Evolutionary conservation across 2,113 vertebrate species (phyloP).

Genomic region (Tricholaema leucomelas): DNA sequence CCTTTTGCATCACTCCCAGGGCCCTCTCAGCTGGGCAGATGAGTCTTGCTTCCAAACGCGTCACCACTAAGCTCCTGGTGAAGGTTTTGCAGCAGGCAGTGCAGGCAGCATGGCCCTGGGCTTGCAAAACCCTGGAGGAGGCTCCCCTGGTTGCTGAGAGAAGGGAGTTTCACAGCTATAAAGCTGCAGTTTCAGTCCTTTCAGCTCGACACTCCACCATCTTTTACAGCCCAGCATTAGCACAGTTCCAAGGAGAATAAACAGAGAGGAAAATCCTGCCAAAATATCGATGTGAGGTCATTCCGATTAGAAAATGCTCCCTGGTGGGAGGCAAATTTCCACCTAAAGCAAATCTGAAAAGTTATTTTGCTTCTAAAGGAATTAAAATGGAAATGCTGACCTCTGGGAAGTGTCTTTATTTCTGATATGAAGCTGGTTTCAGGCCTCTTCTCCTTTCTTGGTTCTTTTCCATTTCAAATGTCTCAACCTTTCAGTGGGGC

Average conservation of each 20-base stretch:
- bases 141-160: neutral
- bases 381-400: neutral
- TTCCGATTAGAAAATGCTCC: slow-evolving; percentile 19
- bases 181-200: neutral
- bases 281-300: slow-evolving; percentile 23
- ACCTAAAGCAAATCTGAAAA: neutral
- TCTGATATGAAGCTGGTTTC: neutral
- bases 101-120: neutral
- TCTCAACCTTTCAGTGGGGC: neutral
- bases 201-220: neutral
- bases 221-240: neutral
- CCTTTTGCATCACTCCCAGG: neutral
- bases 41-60: neutral
- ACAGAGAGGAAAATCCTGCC: neutral
- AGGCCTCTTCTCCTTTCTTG: neutral
- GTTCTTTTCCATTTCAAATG: neutral
- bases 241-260: neutral
- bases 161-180: neutral
- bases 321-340: neutral
- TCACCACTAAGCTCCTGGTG: rapidly evolving
- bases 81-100: neutral
- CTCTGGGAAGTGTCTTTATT: neutral
- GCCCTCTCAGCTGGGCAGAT: neutral
- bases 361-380: neutral
- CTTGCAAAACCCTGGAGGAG: neutral